Evolutionary conservation across 2,888 invertebrate species (phyloP), one percentile per base, ranked within the genome.

Genomic region (Cylindroiulus punctatus): DNA sequence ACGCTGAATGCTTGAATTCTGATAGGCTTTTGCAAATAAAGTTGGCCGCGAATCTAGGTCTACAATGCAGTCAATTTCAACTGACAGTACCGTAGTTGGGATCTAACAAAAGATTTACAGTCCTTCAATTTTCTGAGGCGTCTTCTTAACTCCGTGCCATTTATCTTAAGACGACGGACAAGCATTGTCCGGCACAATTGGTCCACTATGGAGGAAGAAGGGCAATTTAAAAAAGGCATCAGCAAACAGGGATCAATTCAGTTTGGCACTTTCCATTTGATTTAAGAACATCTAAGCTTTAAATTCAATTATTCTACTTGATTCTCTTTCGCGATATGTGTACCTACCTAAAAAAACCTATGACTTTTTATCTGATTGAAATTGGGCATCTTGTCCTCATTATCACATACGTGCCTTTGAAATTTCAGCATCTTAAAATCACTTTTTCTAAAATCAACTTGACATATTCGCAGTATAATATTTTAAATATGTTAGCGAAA

Each of bases 261-360:
- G 40, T 44, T 44, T 83, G 83, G 44, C 83, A 83, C 83, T 83
- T 83, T 83, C 83, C 44, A 42, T 83, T 83, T 42, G 83, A 83
- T 83, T 83, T 83, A 83, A 40, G 83, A 83, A 83, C 44, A 83
- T 17, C 83, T 44, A 83, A 42, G 40, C 83, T 26, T 42, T 40
- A 83, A 44, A 83, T 83, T 83, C 83, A 83, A 83, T 83, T 83
- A 83, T 83, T 83, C 83, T 40, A 83, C 44, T 83, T 83, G 83
- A 76, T 83, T 83, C 44, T 83, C 83, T n/a, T 83, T n/a, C 40
- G 12, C 44, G 40, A 83, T 44, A 83, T 83, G 30, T 76, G 76
- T 76, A 26, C 30, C 30, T 30, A 26, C 26, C 76, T 76, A 76
- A 76, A 30, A 76, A 76, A n/a, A n/a, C n/a, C 76, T 76, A 76